Evolutionary conservation across 2,888 invertebrate genomes (phyloP).

Genomic region (Arrhopalites spinosus): DNA sequence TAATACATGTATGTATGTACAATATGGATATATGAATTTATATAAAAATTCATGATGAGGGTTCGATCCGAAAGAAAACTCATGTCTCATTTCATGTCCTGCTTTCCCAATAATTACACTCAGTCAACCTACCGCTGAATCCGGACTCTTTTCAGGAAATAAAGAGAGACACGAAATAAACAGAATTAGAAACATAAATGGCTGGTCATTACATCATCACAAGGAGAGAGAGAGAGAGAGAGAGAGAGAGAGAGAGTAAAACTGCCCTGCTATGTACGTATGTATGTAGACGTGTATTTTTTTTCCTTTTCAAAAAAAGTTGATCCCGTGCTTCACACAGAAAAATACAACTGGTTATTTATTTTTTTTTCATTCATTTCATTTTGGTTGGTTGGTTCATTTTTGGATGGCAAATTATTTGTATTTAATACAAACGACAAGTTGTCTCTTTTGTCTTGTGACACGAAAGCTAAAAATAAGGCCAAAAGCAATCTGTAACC

Average conservation of each 20-base stretch:
- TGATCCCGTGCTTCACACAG: background rate
- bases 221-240: background rate
- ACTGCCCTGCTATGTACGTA: background rate
- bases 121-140: conserved; percentile 34
- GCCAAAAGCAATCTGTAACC: conserved; percentile 42
- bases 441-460: conserved; percentile 42
- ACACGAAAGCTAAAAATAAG: conserved; percentile 45
- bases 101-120: conserved; percentile 45
- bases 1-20: background rate
- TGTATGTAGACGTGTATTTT: background rate
- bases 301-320: conserved; percentile 26
- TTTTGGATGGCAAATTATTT: conserved; percentile 45
- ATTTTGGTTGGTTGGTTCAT: conserved; percentile 27
- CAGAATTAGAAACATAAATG: conserved; percentile 46
- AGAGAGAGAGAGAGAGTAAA: conserved; percentile 4
- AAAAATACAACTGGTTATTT: conserved; percentile 32
- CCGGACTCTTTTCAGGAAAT: conserved; percentile 43
- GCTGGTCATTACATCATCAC: conserved; percentile 42
- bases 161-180: conserved; percentile 48
- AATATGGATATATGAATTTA: no score
- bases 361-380: conserved; percentile 38
- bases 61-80: conserved; percentile 31
- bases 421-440: no score
- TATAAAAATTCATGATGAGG: conserved; percentile 16
- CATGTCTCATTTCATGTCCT: conserved; percentile 42